phyloP scores from a whole-genome alignment of 35 echinoderm and acorn worm genomes.

The Chiridota heheva region DNA sequence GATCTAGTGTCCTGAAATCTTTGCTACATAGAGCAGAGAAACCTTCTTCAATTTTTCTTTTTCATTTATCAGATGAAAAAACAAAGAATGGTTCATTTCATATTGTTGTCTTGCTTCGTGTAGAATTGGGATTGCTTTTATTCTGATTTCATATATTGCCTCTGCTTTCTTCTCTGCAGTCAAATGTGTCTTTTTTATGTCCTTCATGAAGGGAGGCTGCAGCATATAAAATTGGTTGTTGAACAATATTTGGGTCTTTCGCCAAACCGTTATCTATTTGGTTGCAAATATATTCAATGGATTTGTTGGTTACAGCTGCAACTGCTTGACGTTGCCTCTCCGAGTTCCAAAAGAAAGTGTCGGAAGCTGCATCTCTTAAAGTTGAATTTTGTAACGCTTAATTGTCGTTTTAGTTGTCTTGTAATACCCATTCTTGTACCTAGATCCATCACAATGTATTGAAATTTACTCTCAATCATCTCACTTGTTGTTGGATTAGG shows the following conservation, averaged over 20 bases:
- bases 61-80: not conserved
- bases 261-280: slow-evolving; percentile 12
- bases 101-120: not conserved
- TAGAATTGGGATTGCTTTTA: slow-evolving; percentile 23
- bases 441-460: not conserved
- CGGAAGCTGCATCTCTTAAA: too few relatives aligned
- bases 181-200: not conserved
- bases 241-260: slow-evolving; percentile 8
- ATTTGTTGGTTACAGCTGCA: not conserved
- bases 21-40: not conserved
- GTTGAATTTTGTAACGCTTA: too few relatives aligned
- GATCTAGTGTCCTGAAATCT: slow-evolving; percentile 31
- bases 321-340: too few relatives aligned
- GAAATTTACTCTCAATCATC: not conserved
- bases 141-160: slow-evolving; percentile 1
- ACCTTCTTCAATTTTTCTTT: slow-evolving; percentile 13
- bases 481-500: not conserved
- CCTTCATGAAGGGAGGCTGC: not conserved
- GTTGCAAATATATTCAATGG: not conserved
- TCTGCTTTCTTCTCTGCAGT: not conserved
- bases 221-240: not conserved
- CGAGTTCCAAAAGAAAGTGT: too few relatives aligned
- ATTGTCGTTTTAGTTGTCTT: slow-evolving; percentile 3
- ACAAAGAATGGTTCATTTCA: not conserved
- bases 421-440: slow-evolving; percentile 20